phyloP scores from a whole-genome alignment of 1,140 invertebrate species.

The Lutraria rhynchaena region DNA sequence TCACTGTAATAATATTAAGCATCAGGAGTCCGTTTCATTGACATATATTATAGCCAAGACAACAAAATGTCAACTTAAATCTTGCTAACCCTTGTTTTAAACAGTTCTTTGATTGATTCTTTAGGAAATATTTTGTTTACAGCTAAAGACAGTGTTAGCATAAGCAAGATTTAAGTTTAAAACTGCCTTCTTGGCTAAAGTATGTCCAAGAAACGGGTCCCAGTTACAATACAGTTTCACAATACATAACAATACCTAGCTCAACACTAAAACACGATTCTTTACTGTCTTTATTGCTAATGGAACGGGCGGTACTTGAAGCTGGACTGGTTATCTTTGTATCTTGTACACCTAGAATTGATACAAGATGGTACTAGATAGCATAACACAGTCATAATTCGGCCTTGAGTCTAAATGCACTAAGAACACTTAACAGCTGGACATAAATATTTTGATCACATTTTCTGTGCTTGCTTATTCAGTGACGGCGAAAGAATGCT shows the following conservation, averaged over 20 bases:
- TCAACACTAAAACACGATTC: slow-evolving; percentile 62
- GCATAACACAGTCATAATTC: neutral
- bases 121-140: too few species aligned
- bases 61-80: too few species aligned
- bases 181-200: too few species aligned
- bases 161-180: too few species aligned
- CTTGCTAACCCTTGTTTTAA: too few species aligned
- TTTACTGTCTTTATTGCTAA: slow-evolving; percentile 69
- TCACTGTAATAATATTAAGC: too few species aligned
- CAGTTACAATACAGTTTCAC: too few species aligned
- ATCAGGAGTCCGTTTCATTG: too few species aligned
- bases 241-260: slow-evolving; percentile 27
- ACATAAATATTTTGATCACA: slow-evolving; percentile 2
- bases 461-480: neutral
- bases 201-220: too few species aligned
- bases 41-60: too few species aligned
- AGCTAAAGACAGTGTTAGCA: too few species aligned
- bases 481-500: neutral
- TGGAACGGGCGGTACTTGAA: slow-evolving; percentile 56
- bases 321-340: slow-evolving; percentile 58
- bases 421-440: neutral
- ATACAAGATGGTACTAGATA: slow-evolving; percentile 7
- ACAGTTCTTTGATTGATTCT: too few species aligned
- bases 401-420: neutral
- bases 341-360: slow-evolving; percentile 63